Percentiles rank a stretch among this genome's conserved stretches.
phyloP scores from a whole-genome alignment of 2,113 vertebrate genomes.

The Anthoscopus minutus region DNA sequence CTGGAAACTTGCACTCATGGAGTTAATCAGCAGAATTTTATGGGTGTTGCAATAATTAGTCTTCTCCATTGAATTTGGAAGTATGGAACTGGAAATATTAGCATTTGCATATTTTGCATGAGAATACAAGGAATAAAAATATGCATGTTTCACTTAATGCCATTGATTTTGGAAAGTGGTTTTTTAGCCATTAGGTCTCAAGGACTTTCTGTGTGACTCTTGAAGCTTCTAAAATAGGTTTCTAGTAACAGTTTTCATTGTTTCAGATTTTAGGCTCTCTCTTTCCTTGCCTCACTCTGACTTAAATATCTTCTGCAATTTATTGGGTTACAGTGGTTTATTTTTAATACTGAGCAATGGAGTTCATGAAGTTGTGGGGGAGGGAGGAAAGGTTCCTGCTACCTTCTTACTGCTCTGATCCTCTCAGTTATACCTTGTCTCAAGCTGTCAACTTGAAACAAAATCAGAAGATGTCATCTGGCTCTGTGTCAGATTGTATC shows the following conservation, averaged over 20 bases:
- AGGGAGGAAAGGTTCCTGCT: not conserved
- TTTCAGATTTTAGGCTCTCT: not conserved
- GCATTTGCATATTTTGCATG: not conserved
- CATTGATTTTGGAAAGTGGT: not conserved
- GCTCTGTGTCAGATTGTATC: not conserved
- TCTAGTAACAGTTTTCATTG: not conserved
- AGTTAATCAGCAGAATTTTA: not conserved
- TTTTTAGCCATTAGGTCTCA: not conserved
- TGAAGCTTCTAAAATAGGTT: not conserved
- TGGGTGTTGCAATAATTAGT: not conserved
- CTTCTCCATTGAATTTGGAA: not conserved
- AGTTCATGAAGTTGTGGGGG: not conserved
- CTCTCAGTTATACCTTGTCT: not conserved
- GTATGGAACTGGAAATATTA: not conserved
- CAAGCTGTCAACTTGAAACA: not conserved
- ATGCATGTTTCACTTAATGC: not conserved
- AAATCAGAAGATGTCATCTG: not conserved
- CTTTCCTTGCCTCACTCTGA: not conserved
- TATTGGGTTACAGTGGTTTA: not conserved
- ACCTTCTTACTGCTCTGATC: not conserved
- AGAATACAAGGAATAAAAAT: conserved; percentile 10
- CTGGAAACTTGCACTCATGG: not conserved
- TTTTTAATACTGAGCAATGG: not conserved
- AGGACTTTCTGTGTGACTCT: not conserved
- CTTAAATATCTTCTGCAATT: not conserved